Evolutionary conservation across 37 sponge, comb jelly and placozoan genomes (phyloP), one percentile per base, ranked within the genome.

Genomic region (Eunapius fragilis): DNA sequence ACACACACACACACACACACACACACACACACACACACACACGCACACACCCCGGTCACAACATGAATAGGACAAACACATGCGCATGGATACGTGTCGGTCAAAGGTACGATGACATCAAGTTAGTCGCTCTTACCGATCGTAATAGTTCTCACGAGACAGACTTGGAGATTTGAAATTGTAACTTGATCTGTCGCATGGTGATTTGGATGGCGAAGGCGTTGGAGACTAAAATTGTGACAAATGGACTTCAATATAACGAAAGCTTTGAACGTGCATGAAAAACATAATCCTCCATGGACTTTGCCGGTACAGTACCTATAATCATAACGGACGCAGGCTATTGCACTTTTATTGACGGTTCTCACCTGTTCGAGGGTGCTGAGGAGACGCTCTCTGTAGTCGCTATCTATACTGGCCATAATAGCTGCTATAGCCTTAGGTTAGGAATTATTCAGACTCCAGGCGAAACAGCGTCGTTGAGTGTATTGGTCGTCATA

Each of bases 131-230:
- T 13, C 26, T 31, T 11, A 85, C 86, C 86, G 77, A 71, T 85
- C 86, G 71, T 85, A 85, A 48, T 77, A 85, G 30, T 70, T 85
- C 34, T 69, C 71, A 25, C 31, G 24, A 47, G 82, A 82, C 17
- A 28, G 36, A 37, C 25, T 35, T 10, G 76, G 41, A 70, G 70
- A 78, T 58, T 58, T 58, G 31, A 36, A 75, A 37, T 22, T 33
- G 32, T 25, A 75, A 33, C 35, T 24, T 75, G 75, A 75, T 75
- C 35, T 32, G 30, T 33, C 75, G 31, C 25, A 75, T 27, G 75
- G 31, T 72, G 73, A 25, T 58, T 58, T 58, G 19, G 58, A 58
- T 19, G 58, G 32, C 33, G 32, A 31, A 27, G 75, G 24, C 36
- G 32, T 25, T 33, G 32, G 32, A 75, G 35, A 75, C 75, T 37